These are phyloP conservation scores for Drosophila micromelanica DNA, from an alignment of 1,140 invertebrate genomes.

Conservation along the genomic window DNA sequence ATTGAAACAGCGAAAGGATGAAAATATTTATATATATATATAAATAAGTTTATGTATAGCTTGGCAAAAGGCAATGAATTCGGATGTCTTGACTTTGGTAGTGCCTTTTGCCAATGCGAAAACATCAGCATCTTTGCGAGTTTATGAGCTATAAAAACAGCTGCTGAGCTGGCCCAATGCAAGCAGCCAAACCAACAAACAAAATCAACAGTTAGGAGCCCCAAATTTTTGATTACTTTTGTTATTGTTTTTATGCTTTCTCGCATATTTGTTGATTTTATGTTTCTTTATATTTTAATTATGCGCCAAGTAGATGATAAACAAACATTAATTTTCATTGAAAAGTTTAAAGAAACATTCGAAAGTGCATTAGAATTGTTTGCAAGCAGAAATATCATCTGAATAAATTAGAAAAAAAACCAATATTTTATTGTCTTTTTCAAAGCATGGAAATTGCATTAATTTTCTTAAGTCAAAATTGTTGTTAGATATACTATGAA, in stretches of 20 bases:
- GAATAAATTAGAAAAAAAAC: not conserved
- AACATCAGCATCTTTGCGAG: constrained; percentile 73
- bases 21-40: constrained; percentile 35
- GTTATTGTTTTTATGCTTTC: constrained; percentile 78
- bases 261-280: constrained; percentile 70
- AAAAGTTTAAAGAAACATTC: constrained; percentile 5
- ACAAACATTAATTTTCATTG: constrained; percentile 48
- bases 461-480: too few relatives aligned
- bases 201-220: constrained; percentile 58
- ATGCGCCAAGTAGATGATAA: constrained; percentile 76
- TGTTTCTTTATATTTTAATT: constrained; percentile 75
- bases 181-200: constrained; percentile 5
- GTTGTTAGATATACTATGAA: too few relatives aligned
- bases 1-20: constrained; percentile 66
- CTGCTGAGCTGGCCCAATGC: constrained; percentile 43
- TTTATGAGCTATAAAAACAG: constrained; percentile 84
- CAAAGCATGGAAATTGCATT: too few relatives aligned
- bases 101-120: constrained; percentile 58
- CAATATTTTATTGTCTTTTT: too few relatives aligned
- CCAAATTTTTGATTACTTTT: constrained; percentile 80
- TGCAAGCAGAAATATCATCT: not conserved
- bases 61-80: constrained; percentile 75
- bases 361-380: not conserved
- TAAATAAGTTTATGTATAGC: constrained; percentile 25
- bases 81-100: constrained; percentile 59